These are phyloP conservation scores for Notodonta dromedarius DNA, from an alignment of 2,888 invertebrate species.

Conservation along the genomic window DNA sequence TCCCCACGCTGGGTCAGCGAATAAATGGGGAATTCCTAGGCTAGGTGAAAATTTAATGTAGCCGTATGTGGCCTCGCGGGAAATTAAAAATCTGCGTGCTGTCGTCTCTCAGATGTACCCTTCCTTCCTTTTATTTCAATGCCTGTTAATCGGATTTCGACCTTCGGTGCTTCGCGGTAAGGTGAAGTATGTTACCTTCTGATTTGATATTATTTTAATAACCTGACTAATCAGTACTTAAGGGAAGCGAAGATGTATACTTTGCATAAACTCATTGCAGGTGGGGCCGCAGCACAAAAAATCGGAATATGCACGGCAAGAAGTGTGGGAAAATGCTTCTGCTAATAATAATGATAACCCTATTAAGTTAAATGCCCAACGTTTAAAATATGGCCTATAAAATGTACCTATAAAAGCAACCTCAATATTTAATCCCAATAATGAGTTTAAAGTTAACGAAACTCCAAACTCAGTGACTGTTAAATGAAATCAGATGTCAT, in stretches of 20 bases:
- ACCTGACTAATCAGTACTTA: too few species aligned
- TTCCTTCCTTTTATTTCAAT: constrained; percentile 36
- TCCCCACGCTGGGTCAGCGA: constrained; percentile 12
- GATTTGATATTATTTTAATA: neutral
- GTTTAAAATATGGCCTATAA: neutral
- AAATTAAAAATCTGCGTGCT: constrained; percentile 47
- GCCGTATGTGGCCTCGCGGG: constrained; percentile 37
- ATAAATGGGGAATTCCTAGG: constrained; percentile 17
- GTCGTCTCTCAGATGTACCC: constrained; percentile 30
- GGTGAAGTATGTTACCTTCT: neutral
- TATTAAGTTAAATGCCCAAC: neutral
- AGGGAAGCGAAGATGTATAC: too few species aligned
- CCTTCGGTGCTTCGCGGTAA: neutral
- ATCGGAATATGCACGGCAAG: too few species aligned
- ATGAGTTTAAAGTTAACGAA: constrained; percentile 16
- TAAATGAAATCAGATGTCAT: constrained; percentile 29
- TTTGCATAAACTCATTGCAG: too few species aligned
- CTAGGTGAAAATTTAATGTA: constrained; percentile 42
- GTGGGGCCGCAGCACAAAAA: too few species aligned
- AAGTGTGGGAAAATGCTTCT: neutral
- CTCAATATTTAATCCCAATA: constrained; percentile 13
- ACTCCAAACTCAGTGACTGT: constrained; percentile 10
- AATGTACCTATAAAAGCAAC: neutral
- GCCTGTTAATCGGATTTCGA: constrained; percentile 25
- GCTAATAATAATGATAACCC: neutral